Evolutionary conservation across 2,797 vertebrate species (phyloP).

Genomic region (Dermochelys coriacea): DNA sequence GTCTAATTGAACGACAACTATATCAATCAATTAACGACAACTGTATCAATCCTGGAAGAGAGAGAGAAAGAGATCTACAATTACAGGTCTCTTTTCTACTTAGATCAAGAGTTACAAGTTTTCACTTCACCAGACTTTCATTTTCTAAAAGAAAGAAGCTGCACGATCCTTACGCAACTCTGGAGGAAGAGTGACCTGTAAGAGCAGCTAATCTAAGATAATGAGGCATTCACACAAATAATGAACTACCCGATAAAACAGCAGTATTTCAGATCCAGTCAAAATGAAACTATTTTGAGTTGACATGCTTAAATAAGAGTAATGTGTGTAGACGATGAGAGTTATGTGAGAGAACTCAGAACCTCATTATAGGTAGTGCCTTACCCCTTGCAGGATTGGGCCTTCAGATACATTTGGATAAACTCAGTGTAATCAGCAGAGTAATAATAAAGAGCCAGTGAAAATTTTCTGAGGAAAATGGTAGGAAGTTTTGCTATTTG

Average conservation of each 20-base stretch:
- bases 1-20: background rate
- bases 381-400: background rate
- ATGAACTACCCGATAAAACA: conserved; percentile 6
- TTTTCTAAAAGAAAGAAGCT: conserved; percentile 5
- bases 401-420: background rate
- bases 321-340: conserved; percentile 17
- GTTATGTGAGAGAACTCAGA: conserved; percentile 19
- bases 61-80: background rate
- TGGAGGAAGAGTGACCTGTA: background rate
- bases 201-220: background rate
- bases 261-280: conserved; percentile 56
- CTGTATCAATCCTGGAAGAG: background rate
- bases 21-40: background rate
- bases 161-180: background rate
- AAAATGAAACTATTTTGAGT: conserved; percentile 6
- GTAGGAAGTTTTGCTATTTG: background rate
- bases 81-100: background rate
- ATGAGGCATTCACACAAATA: conserved; percentile 1
- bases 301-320: conserved; percentile 43
- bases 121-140: background rate
- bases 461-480: background rate
- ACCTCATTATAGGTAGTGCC: conserved; percentile 5
- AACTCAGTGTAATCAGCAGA: background rate
- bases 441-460: background rate
- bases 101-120: conserved; percentile 9